Conservation (phyloP, 1,140 invertebrate species). For the Spodoptera frugiperda region DNA sequence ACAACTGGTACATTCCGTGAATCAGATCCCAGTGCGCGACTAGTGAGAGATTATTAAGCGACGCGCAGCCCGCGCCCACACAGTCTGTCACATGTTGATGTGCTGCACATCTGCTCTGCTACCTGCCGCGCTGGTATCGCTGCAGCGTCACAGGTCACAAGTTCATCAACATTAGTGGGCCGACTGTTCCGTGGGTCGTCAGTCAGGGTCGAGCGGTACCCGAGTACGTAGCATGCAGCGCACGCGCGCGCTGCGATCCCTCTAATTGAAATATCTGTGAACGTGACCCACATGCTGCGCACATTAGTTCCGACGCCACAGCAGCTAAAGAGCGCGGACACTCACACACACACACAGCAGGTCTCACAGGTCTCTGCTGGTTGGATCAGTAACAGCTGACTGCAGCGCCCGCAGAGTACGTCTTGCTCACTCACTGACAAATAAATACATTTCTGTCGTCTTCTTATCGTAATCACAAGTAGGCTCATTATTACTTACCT, state of each 20-base stretch:
- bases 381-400: too few relatives aligned
- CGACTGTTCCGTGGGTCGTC: neutral
- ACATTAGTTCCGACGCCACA: neutral
- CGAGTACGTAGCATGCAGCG: neutral
- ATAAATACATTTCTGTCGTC: too few relatives aligned
- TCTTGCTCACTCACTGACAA: too few relatives aligned
- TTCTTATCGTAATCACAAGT: neutral
- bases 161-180: neutral
- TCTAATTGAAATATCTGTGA: conserved; percentile 20
- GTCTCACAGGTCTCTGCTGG: too few relatives aligned
- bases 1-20: neutral
- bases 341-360: too few relatives aligned
- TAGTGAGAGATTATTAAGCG: neutral
- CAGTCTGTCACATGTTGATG: too few relatives aligned
- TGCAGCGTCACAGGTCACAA: neutral
- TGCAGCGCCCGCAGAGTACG: too few relatives aligned
- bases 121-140: neutral
- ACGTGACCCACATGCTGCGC: conserved; percentile 4
- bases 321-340: too few relatives aligned
- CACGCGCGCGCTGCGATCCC: neutral
- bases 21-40: neutral
- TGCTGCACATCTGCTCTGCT: neutral
- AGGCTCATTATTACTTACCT: too few relatives aligned
- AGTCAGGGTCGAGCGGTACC: neutral
- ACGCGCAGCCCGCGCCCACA: neutral